A percentile compares a stretch with the other conserved stretches of the same genome.
phyloP scores from a whole-genome alignment of 2,888 invertebrate species.

The Sussaba pulchella region DNA sequence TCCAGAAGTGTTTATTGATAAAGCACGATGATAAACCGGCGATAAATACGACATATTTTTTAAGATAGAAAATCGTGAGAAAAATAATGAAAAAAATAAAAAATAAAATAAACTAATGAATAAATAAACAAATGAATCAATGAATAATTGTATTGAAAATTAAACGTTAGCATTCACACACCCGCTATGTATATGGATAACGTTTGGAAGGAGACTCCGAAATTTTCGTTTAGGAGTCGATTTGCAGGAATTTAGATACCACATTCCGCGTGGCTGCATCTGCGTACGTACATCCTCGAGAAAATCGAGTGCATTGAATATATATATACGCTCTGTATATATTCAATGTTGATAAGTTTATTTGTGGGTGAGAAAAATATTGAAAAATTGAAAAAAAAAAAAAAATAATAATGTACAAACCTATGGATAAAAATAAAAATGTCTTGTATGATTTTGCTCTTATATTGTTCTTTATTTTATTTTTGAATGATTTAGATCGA shows the following conservation, averaged over 20 bases:
- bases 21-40: slow-evolving; percentile 52
- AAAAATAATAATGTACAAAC: slow-evolving; percentile 77
- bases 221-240: slow-evolving; percentile 54
- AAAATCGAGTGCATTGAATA: slow-evolving; percentile 70
- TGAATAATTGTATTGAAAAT: no score
- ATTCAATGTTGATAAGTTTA: slow-evolving; percentile 71
- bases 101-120: slow-evolving; percentile 55
- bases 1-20: slow-evolving; percentile 33
- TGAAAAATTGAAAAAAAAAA: background rate
- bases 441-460: slow-evolving; percentile 65
- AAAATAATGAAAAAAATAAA: no score
- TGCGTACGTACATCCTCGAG: slow-evolving; percentile 52
- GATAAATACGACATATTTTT: slow-evolving; percentile 72
- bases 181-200: slow-evolving; percentile 16
- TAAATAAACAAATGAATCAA: no score
- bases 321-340: no score
- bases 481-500: background rate
- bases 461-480: slow-evolving; percentile 1
- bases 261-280: slow-evolving; percentile 32
- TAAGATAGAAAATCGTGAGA: slow-evolving; percentile 68
- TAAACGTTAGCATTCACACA: no score
- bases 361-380: slow-evolving; percentile 73
- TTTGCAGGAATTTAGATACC: slow-evolving; percentile 53
- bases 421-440: slow-evolving; percentile 77
- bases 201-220: slow-evolving; percentile 44